These are phyloP conservation scores for Aporrectodea caliginosa DNA, from an alignment of 1,140 invertebrate genomes.

Conservation along the genomic window DNA sequence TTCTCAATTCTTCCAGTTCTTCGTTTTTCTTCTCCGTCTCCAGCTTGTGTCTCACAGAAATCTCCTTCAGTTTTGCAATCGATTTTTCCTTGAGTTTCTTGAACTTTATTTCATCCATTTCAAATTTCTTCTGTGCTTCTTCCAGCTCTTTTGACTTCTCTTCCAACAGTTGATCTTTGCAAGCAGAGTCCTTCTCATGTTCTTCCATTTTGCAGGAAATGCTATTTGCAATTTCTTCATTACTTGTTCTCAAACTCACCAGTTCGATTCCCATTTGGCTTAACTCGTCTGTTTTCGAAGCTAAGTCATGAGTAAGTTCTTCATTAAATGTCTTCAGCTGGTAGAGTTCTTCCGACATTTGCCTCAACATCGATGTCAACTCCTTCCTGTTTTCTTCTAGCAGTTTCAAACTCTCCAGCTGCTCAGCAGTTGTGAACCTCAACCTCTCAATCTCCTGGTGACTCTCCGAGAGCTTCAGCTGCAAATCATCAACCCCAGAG, in stretches of 20 bases:
- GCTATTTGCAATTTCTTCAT: background rate
- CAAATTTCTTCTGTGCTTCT: background rate
- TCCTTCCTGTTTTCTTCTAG: background rate
- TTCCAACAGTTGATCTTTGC: background rate
- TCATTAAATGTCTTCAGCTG: background rate
- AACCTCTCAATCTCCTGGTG: background rate
- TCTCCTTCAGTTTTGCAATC: background rate
- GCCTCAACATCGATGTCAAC: background rate
- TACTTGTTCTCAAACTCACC: background rate
- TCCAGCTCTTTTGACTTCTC: background rate
- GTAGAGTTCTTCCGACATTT: background rate
- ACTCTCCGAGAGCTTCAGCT: background rate
- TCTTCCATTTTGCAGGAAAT: background rate
- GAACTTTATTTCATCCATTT: background rate
- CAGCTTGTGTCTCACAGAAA: background rate
- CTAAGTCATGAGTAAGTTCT: background rate
- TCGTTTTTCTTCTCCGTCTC: background rate
- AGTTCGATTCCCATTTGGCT: background rate
- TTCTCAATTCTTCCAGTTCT: background rate
- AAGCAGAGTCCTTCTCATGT: background rate
- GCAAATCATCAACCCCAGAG: too few species aligned
- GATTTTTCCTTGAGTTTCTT: background rate
- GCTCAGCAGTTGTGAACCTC: background rate
- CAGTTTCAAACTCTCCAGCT: background rate
- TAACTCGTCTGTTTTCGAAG: background rate